Base-by-base conservation (phyloP, 2,797 vertebrate genomes). In the Sparus aurata region DNA sequence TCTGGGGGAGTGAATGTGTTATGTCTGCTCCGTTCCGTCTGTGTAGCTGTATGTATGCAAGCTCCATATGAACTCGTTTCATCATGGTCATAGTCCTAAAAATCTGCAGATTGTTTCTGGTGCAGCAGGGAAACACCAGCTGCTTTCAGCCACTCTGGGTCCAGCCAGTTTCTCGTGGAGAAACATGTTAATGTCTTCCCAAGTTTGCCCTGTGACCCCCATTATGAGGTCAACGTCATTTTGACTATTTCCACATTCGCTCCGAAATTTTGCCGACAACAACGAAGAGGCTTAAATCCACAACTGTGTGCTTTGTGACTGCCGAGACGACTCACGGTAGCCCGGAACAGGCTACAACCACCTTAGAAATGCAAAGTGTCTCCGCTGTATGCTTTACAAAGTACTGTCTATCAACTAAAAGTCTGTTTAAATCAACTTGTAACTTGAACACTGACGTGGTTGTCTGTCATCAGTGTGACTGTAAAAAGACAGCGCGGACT, bases 1-100 rank as follows among this genome's bases (percentile, higher is more conserved):
- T 88, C 63, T 80, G 58, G 54, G 52, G 68, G 52, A 73, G 77
- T 60, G 50, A 76, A 67, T 54, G 70, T 71, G 71, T 72, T 57
- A 22, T 20, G 52, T 75, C n/a, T 76, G 77, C 68, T 62, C 77
- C 49, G 41, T 73, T 68, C 45, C 23, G 50, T 63, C 69, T 57
- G 60, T 71, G 55, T 41, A 25, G 41, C n/a, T 38, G 27, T 46
- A 66, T 18, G 6, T 59, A 50, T 34, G 49, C 22, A 23, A 38
- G n/a, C 65, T 60, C 58, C 65, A 47, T 55, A 45, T 17, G 50
- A 72, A 69, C 41, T 66, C 49, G 55, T 60, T 64, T 73, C 4
- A 69, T 64, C 50, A 30, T 66, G 47, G 50, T 69, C 38, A 43
- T 8, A 18, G 75, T 23, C 34, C 25, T 59, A 45, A 58, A 38